These are phyloP conservation scores for Cromileptes altivelis DNA, from an alignment of 2,113 vertebrate genomes.

Conservation along the genomic window DNA sequence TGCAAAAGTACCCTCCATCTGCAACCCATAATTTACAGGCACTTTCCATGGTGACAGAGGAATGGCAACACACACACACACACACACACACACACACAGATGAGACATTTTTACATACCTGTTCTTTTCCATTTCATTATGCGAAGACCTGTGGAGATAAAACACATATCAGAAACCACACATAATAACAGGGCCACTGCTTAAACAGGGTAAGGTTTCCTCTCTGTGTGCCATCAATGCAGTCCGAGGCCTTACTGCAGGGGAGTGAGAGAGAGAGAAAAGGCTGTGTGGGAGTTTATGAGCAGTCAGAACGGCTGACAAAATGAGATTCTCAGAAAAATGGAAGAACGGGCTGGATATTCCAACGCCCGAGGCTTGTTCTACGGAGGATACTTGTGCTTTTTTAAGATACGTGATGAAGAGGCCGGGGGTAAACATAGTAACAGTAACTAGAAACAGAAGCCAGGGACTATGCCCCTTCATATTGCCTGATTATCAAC, in stretches of 20 bases:
- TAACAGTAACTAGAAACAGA: conserved; percentile 81
- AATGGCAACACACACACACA: not conserved
- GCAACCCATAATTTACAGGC: not conserved
- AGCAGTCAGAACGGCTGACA: conserved; percentile 37
- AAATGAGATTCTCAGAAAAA: conserved; percentile 49
- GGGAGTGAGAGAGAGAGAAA: conserved; percentile 31
- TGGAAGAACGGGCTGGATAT: conserved; percentile 23
- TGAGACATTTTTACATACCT: conserved; percentile 83
- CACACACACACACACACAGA: no score
- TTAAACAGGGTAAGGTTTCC: conserved; percentile 32
- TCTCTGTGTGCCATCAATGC: conserved; percentile 23
- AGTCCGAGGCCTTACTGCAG: conserved; percentile 52
- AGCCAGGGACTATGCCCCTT: conserved; percentile 38
- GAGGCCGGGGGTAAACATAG: conserved; percentile 75
- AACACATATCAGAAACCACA: conserved; percentile 57
- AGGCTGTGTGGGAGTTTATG: conserved; percentile 65
- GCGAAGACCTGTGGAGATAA: conserved; percentile 91
- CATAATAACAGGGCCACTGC: conserved; percentile 32
- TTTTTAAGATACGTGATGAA: conserved; percentile 37
- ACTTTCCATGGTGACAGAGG: not conserved
- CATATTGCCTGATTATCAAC: conserved; percentile 46
- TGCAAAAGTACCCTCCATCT: not conserved
- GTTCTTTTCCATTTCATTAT: conserved; percentile 99
- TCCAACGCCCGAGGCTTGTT: conserved; percentile 30
- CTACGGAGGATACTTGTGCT: conserved; percentile 13